phyloP scores from a whole-genome alignment of 2,888 invertebrate species.

The Ceratothoa steindachneri region DNA sequence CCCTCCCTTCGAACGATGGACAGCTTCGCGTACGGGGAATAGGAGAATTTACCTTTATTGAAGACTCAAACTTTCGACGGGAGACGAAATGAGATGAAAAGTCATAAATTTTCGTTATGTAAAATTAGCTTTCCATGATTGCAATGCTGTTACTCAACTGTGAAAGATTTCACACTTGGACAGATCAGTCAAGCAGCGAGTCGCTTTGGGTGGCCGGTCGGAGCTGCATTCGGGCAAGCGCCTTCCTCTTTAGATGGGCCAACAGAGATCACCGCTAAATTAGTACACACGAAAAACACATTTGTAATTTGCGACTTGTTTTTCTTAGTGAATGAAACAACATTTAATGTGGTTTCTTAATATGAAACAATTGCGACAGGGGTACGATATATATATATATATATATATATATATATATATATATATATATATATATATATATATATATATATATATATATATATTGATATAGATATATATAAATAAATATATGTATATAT shows the following conservation, averaged over 20 bases:
- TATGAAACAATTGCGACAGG: not conserved
- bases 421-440: constrained; percentile 9
- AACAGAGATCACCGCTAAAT: no score
- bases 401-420: not conserved
- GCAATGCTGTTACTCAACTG: not conserved
- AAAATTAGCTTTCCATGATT: constrained; percentile 1
- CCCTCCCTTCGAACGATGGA: not conserved
- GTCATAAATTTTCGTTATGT: not conserved
- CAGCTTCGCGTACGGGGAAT: no score
- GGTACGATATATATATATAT: not conserved
- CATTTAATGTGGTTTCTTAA: not conserved
- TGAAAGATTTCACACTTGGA: constrained; percentile 8
- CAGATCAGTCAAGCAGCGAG: not conserved
- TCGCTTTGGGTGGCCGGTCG: not conserved
- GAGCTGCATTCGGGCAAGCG: no score
- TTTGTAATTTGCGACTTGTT: not conserved
- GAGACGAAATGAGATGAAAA: constrained; percentile 2
- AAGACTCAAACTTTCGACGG: not conserved
- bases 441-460: constrained; percentile 12
- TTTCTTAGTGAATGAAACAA: not conserved
- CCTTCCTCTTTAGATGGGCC: no score
- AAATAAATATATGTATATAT: not conserved
- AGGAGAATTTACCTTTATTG: not conserved
- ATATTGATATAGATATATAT: constrained; percentile 4
- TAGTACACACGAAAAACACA: no score